Evolutionary conservation across 2,797 vertebrate species (phyloP).

Genomic region (Rhynchonycteris naso): DNA sequence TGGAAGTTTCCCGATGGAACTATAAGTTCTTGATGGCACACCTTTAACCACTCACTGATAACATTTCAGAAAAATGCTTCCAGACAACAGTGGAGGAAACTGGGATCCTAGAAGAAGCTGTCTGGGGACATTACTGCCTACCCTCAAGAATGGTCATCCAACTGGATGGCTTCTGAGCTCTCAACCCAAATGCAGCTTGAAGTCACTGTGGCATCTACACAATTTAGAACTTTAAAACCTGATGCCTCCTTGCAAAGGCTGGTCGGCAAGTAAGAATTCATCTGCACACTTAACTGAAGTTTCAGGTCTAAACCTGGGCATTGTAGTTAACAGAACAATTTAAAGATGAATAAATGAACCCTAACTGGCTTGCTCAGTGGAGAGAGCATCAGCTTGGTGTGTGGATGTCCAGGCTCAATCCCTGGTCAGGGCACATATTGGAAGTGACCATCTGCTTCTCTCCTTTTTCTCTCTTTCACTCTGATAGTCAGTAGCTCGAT

Average conservation of each 20-base stretch:
- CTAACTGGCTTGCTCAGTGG: too few relatives aligned
- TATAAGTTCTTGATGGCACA: neutral
- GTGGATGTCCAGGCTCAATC: too few relatives aligned
- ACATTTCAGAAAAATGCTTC: neutral
- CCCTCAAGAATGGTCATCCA: neutral
- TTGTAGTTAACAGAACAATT: neutral
- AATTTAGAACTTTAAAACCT: neutral
- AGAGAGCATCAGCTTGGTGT: too few relatives aligned
- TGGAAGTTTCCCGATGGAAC: neutral
- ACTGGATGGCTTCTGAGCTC: neutral
- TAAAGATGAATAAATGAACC: neutral
- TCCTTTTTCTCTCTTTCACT: too few relatives aligned
- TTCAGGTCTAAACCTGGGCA: neutral
- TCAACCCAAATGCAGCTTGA: neutral
- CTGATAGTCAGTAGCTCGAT: too few relatives aligned
- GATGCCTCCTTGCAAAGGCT: neutral
- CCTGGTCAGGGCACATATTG: too few relatives aligned
- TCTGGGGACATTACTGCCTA: neutral
- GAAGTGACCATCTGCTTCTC: too few relatives aligned
- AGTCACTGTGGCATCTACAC: neutral
- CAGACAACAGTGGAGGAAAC: neutral
- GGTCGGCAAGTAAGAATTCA: neutral
- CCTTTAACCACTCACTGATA: neutral
- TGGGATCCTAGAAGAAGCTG: neutral
- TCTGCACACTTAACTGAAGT: neutral